phyloP scores from a whole-genome alignment of 2,797 vertebrate genomes.

The Thaleichthys pacificus region DNA sequence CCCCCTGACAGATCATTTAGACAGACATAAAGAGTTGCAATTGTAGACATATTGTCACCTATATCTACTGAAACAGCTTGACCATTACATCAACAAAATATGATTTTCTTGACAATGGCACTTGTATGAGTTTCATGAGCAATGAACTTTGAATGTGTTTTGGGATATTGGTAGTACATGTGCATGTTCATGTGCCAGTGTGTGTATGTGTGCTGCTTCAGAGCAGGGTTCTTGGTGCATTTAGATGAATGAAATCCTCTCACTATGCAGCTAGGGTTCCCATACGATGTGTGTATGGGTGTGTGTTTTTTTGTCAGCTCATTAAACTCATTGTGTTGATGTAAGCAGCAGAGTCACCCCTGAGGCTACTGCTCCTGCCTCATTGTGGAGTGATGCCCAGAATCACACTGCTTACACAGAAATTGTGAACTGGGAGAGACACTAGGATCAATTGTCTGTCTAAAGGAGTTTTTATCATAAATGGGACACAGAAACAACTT shows the following conservation, averaged over 20 bases:
- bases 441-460: constrained; percentile 12
- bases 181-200: background rate
- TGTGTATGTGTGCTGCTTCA: background rate
- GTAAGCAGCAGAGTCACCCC: constrained; percentile 67
- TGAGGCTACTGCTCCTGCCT: constrained; percentile 49
- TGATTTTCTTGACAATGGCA: background rate
- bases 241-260: constrained; percentile 49
- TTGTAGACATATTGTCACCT: background rate
- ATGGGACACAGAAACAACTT: constrained; percentile 16
- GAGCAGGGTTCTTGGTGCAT: constrained; percentile 34
- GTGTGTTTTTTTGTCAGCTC: constrained; percentile 49
- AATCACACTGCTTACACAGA: constrained; percentile 41
- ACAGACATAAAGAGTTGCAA: background rate
- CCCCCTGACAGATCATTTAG: background rate
- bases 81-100: background rate
- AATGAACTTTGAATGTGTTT: background rate
- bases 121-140: too few species aligned
- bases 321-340: constrained; percentile 70
- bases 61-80: background rate
- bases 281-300: background rate
- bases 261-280: constrained; percentile 22
- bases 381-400: constrained; percentile 57
- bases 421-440: constrained; percentile 20
- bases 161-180: background rate
- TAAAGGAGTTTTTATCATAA: constrained; percentile 49